These are phyloP conservation scores for Pentalonia nigronervosa DNA, from an alignment of 1,140 invertebrate genomes.

Conservation along the genomic window DNA sequence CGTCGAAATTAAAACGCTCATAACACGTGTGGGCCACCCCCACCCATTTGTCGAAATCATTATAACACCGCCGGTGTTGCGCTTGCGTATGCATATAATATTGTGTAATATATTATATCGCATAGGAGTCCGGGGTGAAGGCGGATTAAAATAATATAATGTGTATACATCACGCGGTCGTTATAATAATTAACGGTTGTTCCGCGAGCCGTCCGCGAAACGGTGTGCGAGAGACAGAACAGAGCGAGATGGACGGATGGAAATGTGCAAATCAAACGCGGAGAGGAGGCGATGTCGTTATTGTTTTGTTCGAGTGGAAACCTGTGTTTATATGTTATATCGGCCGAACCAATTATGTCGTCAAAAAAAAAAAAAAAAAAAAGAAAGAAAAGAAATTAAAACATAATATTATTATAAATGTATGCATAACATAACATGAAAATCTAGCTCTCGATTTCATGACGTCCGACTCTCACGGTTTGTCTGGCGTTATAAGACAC, in stretches of 20 bases:
- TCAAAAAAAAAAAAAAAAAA: background rate
- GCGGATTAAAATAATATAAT: background rate
- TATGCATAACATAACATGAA: background rate
- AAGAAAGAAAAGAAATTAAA: background rate
- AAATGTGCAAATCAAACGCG: background rate
- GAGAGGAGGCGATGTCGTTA: background rate
- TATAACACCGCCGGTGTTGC: background rate
- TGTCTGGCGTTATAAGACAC: background rate
- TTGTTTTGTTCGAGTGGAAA: constrained; percentile 12
- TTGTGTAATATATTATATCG: too few species aligned
- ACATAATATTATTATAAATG: constrained; percentile 22
- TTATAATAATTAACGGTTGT: constrained; percentile 3
- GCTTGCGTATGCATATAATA: background rate
- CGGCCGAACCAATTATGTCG: constrained; percentile 32
- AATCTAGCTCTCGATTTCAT: background rate
- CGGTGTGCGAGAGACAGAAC: too few species aligned
- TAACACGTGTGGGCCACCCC: too few species aligned
- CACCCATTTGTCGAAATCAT: background rate
- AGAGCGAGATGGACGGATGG: background rate
- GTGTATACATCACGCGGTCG: background rate
- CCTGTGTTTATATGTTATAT: constrained; percentile 13
- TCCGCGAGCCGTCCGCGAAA: background rate
- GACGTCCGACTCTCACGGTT: constrained; percentile 21
- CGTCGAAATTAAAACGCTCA: background rate
- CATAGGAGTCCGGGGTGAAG: background rate